Evolutionary conservation across 2,113 vertebrate species (phyloP), one percentile per base, ranked within the genome.

Genomic region (Nibea coibor): DNA sequence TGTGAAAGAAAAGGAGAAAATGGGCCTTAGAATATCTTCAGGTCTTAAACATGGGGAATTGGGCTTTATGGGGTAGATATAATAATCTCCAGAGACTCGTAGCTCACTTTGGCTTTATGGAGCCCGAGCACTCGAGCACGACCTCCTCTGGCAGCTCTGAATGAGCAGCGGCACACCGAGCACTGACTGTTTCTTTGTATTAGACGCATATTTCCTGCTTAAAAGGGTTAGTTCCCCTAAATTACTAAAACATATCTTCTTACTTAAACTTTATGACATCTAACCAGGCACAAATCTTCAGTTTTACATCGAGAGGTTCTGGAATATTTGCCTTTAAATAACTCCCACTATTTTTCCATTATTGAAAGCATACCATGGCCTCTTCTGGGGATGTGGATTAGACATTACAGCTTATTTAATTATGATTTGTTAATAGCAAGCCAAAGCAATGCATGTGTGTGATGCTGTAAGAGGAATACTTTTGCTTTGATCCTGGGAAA

Each of bases 51-150:
- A 69, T 24, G 78, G 12, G 61, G 72, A 78, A 70, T 35, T 43
- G 67, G 51, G 73, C 83, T 90, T 91, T 82, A 89, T 86, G 73
- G 84, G 84, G 85, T 45, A 61, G 89, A 86, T 88, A 65, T 76
- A 91, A 82, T 85, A 54, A 85, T 81, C 92, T 85, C 89, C 77
- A 28, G 87, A 87, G 87, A 77, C 82, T 85, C 84, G 4, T 83
- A 84, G 82, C 86, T 90, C 85, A 86, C 68, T 74, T 0, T 8
- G 31, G 81, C 71, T 89, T 88, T 48, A 83, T 74, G 78, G 78
- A 82, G 42, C 39, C 62, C 43, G 39, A 51, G 54, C 14, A 39
- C 42, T 72, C 17, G 5, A 83, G 51, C 66, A 19, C 54, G 58
- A 3, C 61, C 31, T 87, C 70, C 59, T 26, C 71, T 63, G 53